Evolutionary conservation across 2,888 invertebrate genomes (phyloP).

Genomic region (Thumatha senex): DNA sequence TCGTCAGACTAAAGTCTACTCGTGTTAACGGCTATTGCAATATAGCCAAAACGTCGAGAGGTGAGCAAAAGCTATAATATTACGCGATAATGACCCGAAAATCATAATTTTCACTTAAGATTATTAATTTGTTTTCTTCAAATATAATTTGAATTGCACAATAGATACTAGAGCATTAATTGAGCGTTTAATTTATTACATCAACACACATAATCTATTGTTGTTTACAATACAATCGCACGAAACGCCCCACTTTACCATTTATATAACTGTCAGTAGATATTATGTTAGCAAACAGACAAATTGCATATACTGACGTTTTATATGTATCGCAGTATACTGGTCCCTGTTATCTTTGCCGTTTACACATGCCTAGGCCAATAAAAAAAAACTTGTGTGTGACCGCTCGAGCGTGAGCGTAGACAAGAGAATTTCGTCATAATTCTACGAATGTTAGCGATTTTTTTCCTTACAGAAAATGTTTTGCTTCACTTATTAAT

Average conservation of each 20-base stretch:
- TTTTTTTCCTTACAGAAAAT: no score
- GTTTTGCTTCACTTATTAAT: not conserved
- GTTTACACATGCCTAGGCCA: constrained; percentile 38
- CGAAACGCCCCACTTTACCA: constrained; percentile 31
- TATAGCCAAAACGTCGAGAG: no score
- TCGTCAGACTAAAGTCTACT: no score
- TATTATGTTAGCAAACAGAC: not conserved
- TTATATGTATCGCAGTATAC: constrained; percentile 15
- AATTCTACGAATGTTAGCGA: constrained; percentile 6
- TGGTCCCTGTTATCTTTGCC: constrained; percentile 42
- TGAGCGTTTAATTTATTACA: not conserved
- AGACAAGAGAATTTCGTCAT: constrained; percentile 36
- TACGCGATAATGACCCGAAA: no score
- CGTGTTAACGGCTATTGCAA: no score
- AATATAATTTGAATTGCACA: no score
- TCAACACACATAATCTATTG: not conserved
- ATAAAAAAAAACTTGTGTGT: constrained; percentile 23
- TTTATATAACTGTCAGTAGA: constrained; percentile 11
- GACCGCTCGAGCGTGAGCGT: constrained; percentile 27
- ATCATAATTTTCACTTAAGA: no score
- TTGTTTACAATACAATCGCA: constrained; percentile 14
- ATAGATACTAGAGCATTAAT: no score
- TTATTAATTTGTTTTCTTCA: no score
- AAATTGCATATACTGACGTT: constrained; percentile 19
- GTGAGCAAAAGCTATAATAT: no score